Base-by-base conservation (phyloP, 1,140 invertebrate genomes). In the Harpegnathos saltator region DNA sequence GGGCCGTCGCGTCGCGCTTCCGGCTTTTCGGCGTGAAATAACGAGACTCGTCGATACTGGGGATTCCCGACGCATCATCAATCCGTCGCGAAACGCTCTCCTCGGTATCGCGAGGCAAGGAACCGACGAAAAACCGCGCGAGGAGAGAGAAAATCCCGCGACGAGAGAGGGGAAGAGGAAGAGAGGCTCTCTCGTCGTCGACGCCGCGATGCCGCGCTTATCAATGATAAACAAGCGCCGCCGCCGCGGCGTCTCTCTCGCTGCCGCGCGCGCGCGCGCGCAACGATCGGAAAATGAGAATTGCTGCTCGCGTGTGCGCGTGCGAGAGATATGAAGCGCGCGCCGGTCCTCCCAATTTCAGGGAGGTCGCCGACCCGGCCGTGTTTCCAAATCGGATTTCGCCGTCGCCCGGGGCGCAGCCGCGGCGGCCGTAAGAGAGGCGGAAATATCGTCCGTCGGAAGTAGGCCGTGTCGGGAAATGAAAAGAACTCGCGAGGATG, bases 381-480 rank as follows among this genome's bases (percentile, higher is more conserved):
- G 12, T 48, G 59, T 56, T 56, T 82, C 33, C 59, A 65, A 62
- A 75, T 65, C 58, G 59, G 72, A 77, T 82, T 75, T 77, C 48
- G 61, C 48, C 59, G 44, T 17, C 22, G 71, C 44, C 44, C 80
- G 38, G 48, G 15, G 33, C 56, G 54, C 48, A 62, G 38, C 33
- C 48, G 48, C n/a, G 52, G 1, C 15, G 68, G 29, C 52, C 24
- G 61, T 52, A 19, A 52, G 72, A 56, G 71, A 63, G n/a, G 5
- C 71, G 80, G 72, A 75, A 82, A 82, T 83, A 78, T 78, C 63
- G 52, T 78, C 54, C 24, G 33, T 50, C 38, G 73, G 72, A 83
- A 78, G 48, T 83, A 78, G 82, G 82, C 82, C 82, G 78, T 58
- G 72, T 48, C 82, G 82, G 62, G 14, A 78, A 83, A 83, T 78